Base-by-base conservation (phyloP, 2,888 invertebrate genomes). In the Plagodis dolabraria region DNA sequence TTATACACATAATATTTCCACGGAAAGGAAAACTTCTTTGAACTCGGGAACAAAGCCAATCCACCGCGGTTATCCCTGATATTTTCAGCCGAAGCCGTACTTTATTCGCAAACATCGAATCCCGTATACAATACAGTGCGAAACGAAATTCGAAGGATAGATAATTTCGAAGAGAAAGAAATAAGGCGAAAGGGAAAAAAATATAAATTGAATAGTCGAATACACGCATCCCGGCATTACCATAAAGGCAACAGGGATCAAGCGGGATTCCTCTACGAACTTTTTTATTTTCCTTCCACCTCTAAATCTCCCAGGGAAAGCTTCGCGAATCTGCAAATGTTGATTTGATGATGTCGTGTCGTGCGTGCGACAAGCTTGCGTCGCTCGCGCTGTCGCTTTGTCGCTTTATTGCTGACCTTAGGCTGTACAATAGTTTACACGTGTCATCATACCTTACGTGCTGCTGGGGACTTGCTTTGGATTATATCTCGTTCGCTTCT, bases 271-370 rank as follows among this genome's bases (percentile, higher is more conserved):
- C 88, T 87, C 86, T 89, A 90, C 87, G 91, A 92, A 92, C 91
- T 92, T 92, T 92, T 92, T 92, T 92, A 92, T 92, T 92, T 92
- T 92, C 91, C 89, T 89, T 89, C 91, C 88, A 92, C 92, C 91
- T 92, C 92, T 92, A 92, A 92, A 92, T 92, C 92, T 92, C 89
- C 77, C 83, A 79, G 84, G 85, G 85, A 92, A 92, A 92, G 90
- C 91, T 89, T 84, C 90, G 93, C 86, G 89, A 93, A 93, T 93
- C 93, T 93, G 92, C 92, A 92, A 92, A 93, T 93, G 92, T 89
- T 93, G 92, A 93, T 93, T 93, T 93, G 93, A 93, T 93, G 92
- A 93, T 92, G 80, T 77, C 74, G 76, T 71, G 79, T 75, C 75
- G 75, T 63, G 64, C 68, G 72, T 63, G 72, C 56, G 63, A 60